Percentiles rank a stretch among this genome's conserved stretches.
These are phyloP conservation scores for Morinoia aosen DNA, from an alignment of 2,888 invertebrate genomes.

Conservation along the genomic window DNA sequence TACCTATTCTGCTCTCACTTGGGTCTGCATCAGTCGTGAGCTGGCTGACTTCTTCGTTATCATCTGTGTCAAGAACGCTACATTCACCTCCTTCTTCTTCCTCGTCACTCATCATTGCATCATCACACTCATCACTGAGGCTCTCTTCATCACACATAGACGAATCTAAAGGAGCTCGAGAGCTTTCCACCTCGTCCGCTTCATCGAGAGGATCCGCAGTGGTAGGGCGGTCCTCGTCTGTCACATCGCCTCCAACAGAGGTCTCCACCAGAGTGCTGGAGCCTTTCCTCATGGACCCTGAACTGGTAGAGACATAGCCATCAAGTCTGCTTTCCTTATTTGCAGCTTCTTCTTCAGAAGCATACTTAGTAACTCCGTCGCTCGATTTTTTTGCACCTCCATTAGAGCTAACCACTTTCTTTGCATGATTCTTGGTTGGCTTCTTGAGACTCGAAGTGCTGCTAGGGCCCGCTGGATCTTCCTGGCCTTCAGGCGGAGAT, in stretches of 20 bases:
- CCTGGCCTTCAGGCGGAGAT: conserved; percentile 64
- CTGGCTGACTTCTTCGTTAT: conserved; percentile 40
- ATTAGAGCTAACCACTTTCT: neutral
- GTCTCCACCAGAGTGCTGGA: conserved; percentile 29
- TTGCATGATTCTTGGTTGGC: neutral
- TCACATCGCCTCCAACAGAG: neutral
- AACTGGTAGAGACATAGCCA: conserved; percentile 45
- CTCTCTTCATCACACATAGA: neutral
- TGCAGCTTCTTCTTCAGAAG: neutral
- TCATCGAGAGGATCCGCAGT: neutral
- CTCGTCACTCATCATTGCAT: conserved; percentile 5
- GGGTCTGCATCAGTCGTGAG: conserved; percentile 32
- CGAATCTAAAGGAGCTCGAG: neutral
- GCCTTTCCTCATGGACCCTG: conserved; percentile 36
- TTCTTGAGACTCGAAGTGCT: conserved; percentile 38
- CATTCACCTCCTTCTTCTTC: neutral
- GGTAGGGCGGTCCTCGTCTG: neutral
- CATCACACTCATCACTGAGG: neutral
- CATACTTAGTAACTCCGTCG: neutral
- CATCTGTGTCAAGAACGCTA: neutral
- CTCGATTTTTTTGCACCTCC: neutral
- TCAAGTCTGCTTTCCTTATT: conserved; percentile 8
- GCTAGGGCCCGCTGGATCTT: conserved; percentile 56
- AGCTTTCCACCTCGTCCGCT: conserved; percentile 18
- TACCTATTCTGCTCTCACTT: conserved; percentile 26